Base-by-base conservation (phyloP, 2,888 invertebrate genomes). In the Erannis defoliaria region DNA sequence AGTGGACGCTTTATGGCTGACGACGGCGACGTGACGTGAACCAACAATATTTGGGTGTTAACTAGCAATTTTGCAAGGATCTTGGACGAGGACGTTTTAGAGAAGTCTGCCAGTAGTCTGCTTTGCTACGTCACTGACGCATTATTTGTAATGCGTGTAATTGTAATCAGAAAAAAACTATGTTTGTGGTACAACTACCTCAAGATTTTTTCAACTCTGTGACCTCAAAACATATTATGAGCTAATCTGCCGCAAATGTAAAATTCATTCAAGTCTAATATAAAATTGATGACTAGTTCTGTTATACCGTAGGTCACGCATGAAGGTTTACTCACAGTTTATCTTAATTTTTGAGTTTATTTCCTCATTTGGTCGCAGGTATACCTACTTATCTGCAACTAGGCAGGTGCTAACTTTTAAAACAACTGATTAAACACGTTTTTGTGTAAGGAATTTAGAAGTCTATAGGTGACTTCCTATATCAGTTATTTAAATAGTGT, bases 381-480 rank as follows among this genome's bases (percentile, higher is more conserved):
- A 31, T 57, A 55, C 57, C 16, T 26, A 50, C 10, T 37, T 16
- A 37, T 50, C 26, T 23, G 5, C n/a, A n/a, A 33, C 37, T n/a
- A 50, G 23, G 26, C 51, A 63, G 26, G 56, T 57, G 45, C 46
- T 56, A 60, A 54, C 26, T 57, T 68, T 45, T 62, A 49, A 37
- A 61, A 68, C 73, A 74, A 26, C 70, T 77, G 74, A 68, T 55
- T 64, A 73, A 75, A 76, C 62, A 66, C 51, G 42, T 48, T 49
- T 40, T 9, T 33, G 40, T 53, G 0, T 46, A 19, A 19, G 18
- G 49, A 56, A 49, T 49, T 40, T 38, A 8, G 18, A 29, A 19
- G 12, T 46, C n/a, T 12, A 45, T 8, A 14, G 8, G 8, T 45
- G 8, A 9, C n/a, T 16, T 14, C 23, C 12, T 8, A 14, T 43